These are phyloP conservation scores for Palythoa grandiflora DNA, from an alignment of 92 coral and sea anemone genomes.

Conservation along the genomic window DNA sequence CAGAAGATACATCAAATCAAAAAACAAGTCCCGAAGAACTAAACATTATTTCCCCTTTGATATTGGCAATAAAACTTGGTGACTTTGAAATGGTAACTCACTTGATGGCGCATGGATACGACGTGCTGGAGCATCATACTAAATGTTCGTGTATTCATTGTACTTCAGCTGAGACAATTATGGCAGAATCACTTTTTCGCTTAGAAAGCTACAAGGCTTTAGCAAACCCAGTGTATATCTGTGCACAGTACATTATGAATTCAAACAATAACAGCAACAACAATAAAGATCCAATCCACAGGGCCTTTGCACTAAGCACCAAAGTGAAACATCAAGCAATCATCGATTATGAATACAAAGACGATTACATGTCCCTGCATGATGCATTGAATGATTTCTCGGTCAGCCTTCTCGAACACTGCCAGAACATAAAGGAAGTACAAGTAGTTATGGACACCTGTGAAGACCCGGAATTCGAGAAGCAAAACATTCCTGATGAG, in stretches of 20 bases:
- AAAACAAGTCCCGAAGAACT: not conserved
- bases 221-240: constrained; percentile 31
- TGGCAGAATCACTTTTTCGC: constrained; percentile 4
- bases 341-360: constrained; percentile 7
- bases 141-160: constrained; percentile 6
- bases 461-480: not conserved
- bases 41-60: not conserved
- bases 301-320: not conserved
- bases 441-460: constrained; percentile 1
- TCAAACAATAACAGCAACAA: not conserved
- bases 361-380: not conserved
- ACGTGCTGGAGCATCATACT: not conserved
- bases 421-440: constrained; percentile 2
- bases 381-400: not conserved
- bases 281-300: constrained; percentile 15
- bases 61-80: constrained; percentile 32
- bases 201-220: constrained; percentile 33
- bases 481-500: constrained; percentile 12
- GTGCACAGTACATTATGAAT: constrained; percentile 14
- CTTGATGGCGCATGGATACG: constrained; percentile 9
- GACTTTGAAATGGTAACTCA: constrained; percentile 21
- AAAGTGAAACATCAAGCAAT: constrained; percentile 1
- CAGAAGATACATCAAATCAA: not conserved
- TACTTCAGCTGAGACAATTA: not conserved
- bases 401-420: not conserved